Evolutionary conservation across 2,797 vertebrate genomes (phyloP).

Genomic region (Lepidocolaptes lacrymiger): DNA sequence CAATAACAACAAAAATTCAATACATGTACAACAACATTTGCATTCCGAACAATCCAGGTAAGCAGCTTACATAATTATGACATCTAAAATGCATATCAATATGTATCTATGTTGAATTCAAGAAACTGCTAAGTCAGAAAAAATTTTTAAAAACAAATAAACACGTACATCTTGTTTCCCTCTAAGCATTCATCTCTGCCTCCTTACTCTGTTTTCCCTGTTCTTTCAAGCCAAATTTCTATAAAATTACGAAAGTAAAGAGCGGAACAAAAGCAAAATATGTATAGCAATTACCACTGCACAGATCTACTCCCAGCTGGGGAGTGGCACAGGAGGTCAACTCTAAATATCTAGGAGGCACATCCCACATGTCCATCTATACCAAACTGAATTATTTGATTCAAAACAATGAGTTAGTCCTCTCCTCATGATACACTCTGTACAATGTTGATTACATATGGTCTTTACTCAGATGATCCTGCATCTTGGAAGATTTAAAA

Average conservation of each 20-base stretch:
- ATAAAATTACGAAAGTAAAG: neutral
- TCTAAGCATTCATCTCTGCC: neutral
- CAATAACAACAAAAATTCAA: neutral
- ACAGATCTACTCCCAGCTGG: neutral
- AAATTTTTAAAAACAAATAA: neutral
- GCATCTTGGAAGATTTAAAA: neutral
- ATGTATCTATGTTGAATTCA: neutral
- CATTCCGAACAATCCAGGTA: neutral
- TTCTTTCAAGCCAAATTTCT: neutral
- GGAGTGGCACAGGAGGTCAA: neutral
- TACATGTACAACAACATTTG: neutral
- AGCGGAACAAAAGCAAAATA: neutral
- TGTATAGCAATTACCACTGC: neutral
- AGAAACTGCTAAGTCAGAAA: neutral
- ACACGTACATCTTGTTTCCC: neutral
- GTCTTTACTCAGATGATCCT: neutral
- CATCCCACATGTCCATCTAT: neutral
- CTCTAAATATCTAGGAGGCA: neutral
- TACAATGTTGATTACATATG: neutral
- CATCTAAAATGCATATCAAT: neutral
- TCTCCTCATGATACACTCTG: neutral
- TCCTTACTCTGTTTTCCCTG: neutral
- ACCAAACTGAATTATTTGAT: neutral
- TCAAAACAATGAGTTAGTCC: neutral
- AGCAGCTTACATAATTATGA: neutral